Evolutionary conservation across 2,888 invertebrate species (phyloP), one percentile per base, ranked within the genome.

Genomic region (Busseola fusca): DNA sequence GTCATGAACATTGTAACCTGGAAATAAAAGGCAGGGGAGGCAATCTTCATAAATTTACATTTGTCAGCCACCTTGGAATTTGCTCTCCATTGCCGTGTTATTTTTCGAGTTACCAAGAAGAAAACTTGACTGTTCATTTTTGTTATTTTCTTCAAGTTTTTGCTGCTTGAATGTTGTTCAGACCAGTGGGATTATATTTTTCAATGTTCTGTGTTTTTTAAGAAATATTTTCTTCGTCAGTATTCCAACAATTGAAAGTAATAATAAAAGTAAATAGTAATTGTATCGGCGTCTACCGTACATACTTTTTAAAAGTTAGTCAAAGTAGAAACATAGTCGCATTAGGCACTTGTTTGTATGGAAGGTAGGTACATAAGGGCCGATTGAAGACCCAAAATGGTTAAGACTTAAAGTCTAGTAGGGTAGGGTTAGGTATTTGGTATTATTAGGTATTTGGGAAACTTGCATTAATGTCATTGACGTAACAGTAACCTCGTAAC

Each of bases 1-100:
- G 59, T 65, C 45, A 63, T 64, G 64, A 77, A 66, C 67, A 69
- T 40, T 60, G 50, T 57, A 56, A 56, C 72, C 66, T 76, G 72
- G 60, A 80, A 83, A 83, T 72, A 74, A 83, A 78, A 74, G 69
- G 62, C 34, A 69, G 37, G 12, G 30, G 16, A 50, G 30, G 25
- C 67, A 82, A 80, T 78, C 71, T 82, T 60, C 80, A 82, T 82
- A 81, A 73, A 76, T 82, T 82, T 78, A 65, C 64, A 75, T 75
- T 80, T 69, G 64, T 80, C 72, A 69, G 70, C 25, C 25, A 63
- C 66, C 62, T 71, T 69, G 59, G 69, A 74, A 64, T 74, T 69
- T 16, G 34, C 68, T 48, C 63, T 72, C 62, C 70, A 74, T 70
- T 62, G 65, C n/a, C 10, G 58, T 57, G 58, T 73, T 70, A 66